Conservation (phyloP, 2,888 invertebrate species). For the Drosophila mimetica region DNA sequence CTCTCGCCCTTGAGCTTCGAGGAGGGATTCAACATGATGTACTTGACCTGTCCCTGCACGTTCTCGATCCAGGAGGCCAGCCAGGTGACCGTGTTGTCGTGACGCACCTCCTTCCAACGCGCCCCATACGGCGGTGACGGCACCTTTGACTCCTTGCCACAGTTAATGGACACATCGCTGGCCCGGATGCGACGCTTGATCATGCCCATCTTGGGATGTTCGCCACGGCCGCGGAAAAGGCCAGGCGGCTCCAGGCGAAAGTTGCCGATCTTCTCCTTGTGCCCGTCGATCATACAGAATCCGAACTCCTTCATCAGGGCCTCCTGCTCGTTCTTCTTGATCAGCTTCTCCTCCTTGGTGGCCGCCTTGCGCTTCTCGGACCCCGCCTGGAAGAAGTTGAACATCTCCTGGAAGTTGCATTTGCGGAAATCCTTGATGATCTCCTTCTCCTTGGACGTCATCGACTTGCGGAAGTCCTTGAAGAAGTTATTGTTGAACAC, state of each 20-base stretch:
- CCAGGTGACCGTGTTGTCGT: constrained; percentile 98
- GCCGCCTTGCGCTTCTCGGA: constrained; percentile 95
- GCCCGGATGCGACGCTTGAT: constrained; percentile 95
- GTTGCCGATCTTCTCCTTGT: constrained; percentile 99
- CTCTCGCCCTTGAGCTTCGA: constrained; percentile 99
- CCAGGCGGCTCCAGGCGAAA: constrained; percentile 99
- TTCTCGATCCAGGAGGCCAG: constrained; percentile 99
- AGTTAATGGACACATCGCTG: constrained; percentile 98
- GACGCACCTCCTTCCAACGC: constrained; percentile 98
- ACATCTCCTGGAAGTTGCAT: constrained; percentile 97
- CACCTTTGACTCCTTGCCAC: constrained; percentile 94
- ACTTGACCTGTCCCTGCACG: constrained; percentile 95
- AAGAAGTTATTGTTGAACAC: constrained; percentile 98
- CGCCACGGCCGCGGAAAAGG: constrained; percentile 97
- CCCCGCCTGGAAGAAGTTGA: constrained; percentile 91
- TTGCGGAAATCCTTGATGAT: constrained; percentile 95
- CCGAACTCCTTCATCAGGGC: constrained; percentile 95
- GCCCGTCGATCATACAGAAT: constrained; percentile 97
- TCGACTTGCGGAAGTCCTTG: constrained; percentile 97
- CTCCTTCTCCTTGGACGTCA: constrained; percentile 94
- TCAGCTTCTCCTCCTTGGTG: constrained; percentile 97
- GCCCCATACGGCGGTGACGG: constrained; percentile 96
- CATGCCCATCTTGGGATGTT: constrained; percentile 99
- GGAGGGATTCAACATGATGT: constrained; percentile 99
- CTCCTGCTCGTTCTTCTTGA: constrained; percentile 94